Base-by-base conservation (phyloP, 2,888 invertebrate species). In the Himalopsyche anomala region DNA sequence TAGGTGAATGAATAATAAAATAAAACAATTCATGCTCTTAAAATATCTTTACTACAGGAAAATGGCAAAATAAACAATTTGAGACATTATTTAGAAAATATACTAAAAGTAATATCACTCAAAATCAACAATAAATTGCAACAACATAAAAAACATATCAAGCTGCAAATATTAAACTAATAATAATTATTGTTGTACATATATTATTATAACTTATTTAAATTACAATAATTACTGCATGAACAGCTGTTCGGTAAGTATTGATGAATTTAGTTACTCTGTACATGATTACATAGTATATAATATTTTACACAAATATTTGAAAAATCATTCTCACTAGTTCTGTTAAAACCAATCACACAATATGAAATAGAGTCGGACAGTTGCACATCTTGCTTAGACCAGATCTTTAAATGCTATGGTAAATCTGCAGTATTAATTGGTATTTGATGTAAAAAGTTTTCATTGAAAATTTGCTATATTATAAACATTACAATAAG, bases 101-200 rank as follows among this genome's bases (percentile, higher is more conserved):
- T 74, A 74, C 28, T 74, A 74, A 74, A 74, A 74, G 36, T 74
- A 74, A 74, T 74, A 74, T 74, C 74, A 74, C 74, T 74, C 74
- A 74, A 74, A 74, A 74, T 36, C 74, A 74, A 74, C 74, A 74
- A 36, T 28, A 69, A 69, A 69, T 69, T 0, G 69, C 69, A 69
- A 69, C 38, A 74, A 74, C 36, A 36, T 36, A 36, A 74, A 36
- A 74, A 74, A 74, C 38, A 74, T 74, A 38, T 74, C 12, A 74
- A 74, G 74, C 74, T 74, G 74, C 74, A 74, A 74, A 36, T 74
- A 74, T 74, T 62, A 19, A 62, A 19, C 62, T 62, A 62, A 62
- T 62, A 62, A 11, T 62, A 9, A 62, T 62, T 62, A 45, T 45
- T 56, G 28, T 28, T 28, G 28, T 28, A 28, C 28, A 28, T 28